Evolutionary conservation across 2,113 vertebrate species (phyloP).

Genomic region (Craseonycteris thonglongyai): DNA sequence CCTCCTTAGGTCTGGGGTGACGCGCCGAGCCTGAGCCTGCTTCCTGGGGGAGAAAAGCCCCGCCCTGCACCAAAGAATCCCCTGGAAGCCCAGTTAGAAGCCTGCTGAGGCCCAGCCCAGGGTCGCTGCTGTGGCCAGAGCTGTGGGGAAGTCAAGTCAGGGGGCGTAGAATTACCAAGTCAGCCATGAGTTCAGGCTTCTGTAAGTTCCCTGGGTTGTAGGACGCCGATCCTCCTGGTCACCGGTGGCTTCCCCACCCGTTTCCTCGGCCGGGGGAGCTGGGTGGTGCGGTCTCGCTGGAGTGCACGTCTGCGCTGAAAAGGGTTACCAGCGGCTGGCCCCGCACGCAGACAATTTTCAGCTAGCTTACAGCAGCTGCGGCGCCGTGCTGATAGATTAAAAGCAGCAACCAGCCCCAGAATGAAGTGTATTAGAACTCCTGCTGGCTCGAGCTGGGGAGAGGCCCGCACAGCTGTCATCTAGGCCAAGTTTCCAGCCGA

Average conservation of each 20-base stretch:
- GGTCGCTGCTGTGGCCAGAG: background rate
- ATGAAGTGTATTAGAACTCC: slow-evolving; percentile 91
- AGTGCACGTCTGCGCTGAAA: slow-evolving; percentile 65
- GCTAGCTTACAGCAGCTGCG: slow-evolving; percentile 93
- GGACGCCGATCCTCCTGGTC: background rate
- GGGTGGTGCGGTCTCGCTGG: slow-evolving; percentile 34
- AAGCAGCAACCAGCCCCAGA: slow-evolving; percentile 91
- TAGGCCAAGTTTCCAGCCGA: slow-evolving; percentile 89
- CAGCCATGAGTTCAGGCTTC: background rate
- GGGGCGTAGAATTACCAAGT: background rate
- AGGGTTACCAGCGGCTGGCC: slow-evolving; percentile 81
- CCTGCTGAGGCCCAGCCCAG: background rate
- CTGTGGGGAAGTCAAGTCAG: background rate
- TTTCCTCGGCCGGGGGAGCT: background rate
- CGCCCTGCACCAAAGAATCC: background rate
- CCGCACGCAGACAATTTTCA: slow-evolving; percentile 86
- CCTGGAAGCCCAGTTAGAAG: background rate
- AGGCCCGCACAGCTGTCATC: slow-evolving; percentile 92
- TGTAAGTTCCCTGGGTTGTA: background rate
- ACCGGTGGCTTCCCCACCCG: fast-evolving
- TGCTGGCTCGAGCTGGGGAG: slow-evolving; percentile 85
- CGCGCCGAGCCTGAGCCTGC: background rate
- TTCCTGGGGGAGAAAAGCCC: background rate
- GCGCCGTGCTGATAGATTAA: slow-evolving; percentile 93
- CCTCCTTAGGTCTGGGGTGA: background rate